A percentile compares a stretch with the other conserved stretches of the same genome.
phyloP scores from a whole-genome alignment of 35 echinoderm and acorn worm genomes.

The Patiria miniata region DNA sequence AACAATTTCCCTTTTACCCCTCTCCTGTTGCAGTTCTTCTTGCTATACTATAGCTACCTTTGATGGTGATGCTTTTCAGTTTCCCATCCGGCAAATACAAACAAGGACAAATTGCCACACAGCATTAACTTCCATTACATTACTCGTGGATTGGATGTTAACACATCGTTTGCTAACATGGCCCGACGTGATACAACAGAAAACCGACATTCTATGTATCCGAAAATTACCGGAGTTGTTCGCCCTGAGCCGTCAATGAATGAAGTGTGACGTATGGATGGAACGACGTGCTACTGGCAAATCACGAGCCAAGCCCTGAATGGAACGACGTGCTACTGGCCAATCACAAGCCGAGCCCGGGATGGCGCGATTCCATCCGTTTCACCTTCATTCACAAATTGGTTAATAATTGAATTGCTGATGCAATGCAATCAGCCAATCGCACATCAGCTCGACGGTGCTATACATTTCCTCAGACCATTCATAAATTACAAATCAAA shows the following conservation, averaged over 20 bases:
- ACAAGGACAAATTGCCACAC: no score
- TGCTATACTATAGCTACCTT: no score
- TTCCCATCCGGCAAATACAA: no score
- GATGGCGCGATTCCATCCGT: slow-evolving; percentile 2
- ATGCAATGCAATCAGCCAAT: neutral
- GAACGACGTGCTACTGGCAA: neutral
- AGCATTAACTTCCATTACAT: neutral
- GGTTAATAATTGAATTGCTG: slow-evolving; percentile 12
- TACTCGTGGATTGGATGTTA: neutral
- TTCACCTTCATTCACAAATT: slow-evolving; percentile 27
- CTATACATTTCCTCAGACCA: neutral
- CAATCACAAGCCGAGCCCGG: neutral
- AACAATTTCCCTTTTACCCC: no score
- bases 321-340: neutral
- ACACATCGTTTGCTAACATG: slow-evolving; percentile 28
- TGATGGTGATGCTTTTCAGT: no score
- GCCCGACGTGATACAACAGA: neutral
- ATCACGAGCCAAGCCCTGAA: neutral
- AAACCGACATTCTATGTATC: neutral
- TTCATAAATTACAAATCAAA: slow-evolving; percentile 22
- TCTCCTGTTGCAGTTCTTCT: no score
- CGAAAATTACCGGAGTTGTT: slow-evolving; percentile 10
- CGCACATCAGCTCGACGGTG: neutral
- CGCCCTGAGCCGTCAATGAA: neutral
- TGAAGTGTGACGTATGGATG: slow-evolving; percentile 13